Conservation (phyloP, 2,797 vertebrate genomes). For the Mus caroli region DNA sequence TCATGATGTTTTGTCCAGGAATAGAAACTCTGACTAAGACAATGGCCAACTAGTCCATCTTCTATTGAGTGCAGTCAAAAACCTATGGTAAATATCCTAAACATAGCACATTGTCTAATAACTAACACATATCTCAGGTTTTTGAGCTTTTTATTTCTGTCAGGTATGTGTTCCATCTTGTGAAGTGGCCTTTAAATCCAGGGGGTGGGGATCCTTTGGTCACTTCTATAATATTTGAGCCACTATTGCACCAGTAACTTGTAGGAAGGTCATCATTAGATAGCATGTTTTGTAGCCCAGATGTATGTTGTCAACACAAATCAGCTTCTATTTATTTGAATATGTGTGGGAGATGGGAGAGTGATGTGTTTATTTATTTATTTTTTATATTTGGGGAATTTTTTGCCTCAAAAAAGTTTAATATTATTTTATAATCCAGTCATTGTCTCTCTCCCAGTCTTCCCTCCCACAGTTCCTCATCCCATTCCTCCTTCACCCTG, state of each 20-base stretch:
- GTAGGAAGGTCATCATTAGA: not conserved
- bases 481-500: no score
- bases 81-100: not conserved
- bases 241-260: not conserved
- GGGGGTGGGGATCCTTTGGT: not conserved
- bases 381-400: not conserved
- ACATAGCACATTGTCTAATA: not conserved
- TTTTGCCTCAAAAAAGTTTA: not conserved
- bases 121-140: not conserved
- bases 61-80: not conserved
- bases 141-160: not conserved
- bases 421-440: no score
- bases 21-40: no score
- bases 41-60: no score
- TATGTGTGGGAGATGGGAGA: no score
- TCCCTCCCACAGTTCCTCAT: no score
- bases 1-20: no score
- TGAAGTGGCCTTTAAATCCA: not conserved
- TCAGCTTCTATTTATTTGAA: not conserved
- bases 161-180: not conserved
- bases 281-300: not conserved
- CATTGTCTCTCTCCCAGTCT: no score
- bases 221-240: not conserved
- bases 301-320: not conserved
- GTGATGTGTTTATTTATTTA: not conserved